Conservation (phyloP, 2,113 vertebrate species). For the Calidris pygmaea region DNA sequence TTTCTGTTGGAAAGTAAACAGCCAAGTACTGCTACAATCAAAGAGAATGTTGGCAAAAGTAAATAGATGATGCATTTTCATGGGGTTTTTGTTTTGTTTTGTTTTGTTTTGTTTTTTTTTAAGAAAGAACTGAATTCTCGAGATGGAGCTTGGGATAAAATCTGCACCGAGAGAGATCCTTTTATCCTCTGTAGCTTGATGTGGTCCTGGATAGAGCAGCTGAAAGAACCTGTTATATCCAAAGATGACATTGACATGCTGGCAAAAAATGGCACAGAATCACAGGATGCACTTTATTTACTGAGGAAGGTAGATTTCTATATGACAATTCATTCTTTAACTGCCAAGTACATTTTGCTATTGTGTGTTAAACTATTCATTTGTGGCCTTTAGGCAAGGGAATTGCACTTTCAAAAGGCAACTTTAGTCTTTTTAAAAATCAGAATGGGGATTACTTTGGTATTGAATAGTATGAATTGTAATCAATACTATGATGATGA, state of each 20-base stretch:
- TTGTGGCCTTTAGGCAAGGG: neutral
- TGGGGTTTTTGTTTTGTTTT: neutral
- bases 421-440: neutral
- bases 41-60: neutral
- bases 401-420: neutral
- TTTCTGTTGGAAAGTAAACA: neutral
- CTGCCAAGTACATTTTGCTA: neutral
- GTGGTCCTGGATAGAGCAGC: constrained; percentile 98
- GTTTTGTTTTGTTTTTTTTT: neutral
- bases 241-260: constrained; percentile 80
- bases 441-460: neutral
- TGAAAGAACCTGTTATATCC: constrained; percentile 90
- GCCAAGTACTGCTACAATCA: neutral
- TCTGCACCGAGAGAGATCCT: constrained; percentile 87
- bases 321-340: neutral
- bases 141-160: constrained; percentile 92
- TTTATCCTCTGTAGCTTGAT: constrained; percentile 88
- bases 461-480: neutral
- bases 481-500: neutral
- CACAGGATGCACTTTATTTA: constrained; percentile 78
- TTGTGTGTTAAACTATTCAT: neutral
- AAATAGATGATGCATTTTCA: neutral
- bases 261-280: constrained; percentile 69
- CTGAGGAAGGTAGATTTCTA: constrained; percentile 84
- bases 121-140: constrained; percentile 91